Conservation (phyloP, 2,113 vertebrate species). For the Crotalus viridis region DNA sequence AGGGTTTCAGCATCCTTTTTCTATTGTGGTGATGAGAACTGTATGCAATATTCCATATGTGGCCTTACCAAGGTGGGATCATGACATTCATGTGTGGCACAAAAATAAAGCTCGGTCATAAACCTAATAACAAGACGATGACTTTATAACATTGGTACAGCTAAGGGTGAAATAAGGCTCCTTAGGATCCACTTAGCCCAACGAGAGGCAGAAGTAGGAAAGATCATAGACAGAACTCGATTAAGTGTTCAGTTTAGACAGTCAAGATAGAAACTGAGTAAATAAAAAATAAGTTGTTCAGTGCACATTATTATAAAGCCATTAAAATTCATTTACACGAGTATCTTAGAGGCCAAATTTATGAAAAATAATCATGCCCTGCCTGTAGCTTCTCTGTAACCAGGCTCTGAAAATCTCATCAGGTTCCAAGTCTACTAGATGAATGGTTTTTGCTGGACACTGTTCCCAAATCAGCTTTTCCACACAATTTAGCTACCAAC, state of each 20-base stretch:
- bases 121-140: not conserved
- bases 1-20: not conserved
- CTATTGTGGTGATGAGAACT: not conserved
- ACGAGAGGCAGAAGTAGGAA: not conserved
- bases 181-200: not conserved
- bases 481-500: not conserved
- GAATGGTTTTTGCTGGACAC: rapidly evolving
- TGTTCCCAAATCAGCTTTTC: not conserved
- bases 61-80: not conserved
- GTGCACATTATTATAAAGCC: constrained; percentile 16
- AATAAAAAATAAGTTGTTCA: not conserved
- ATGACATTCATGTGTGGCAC: not conserved
- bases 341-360: not conserved
- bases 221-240: not conserved
- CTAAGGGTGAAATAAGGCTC: not conserved
- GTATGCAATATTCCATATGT: not conserved
- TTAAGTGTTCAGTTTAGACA: not conserved
- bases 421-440: not conserved
- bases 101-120: not conserved
- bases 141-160: not conserved
- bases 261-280: not conserved
- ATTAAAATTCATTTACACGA: not conserved
- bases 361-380: not conserved
- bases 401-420: not conserved
- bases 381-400: not conserved